A percentile compares a stretch with the other conserved stretches of the same genome.
Conservation (phyloP, 2,888 invertebrate species). For the Melinaea menophilus region DNA sequence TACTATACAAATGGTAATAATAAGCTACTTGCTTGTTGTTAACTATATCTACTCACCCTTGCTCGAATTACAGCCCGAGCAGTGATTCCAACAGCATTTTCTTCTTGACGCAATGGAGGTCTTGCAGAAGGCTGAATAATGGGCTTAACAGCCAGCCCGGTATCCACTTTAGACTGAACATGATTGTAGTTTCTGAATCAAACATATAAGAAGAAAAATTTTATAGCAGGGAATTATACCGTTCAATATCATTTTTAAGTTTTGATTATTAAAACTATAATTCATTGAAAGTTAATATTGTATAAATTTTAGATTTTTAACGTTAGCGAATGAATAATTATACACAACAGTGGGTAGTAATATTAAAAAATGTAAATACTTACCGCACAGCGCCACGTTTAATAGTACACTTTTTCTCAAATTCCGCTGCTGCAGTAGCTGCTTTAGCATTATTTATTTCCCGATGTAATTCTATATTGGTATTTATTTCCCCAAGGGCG, state of each 20-base stretch:
- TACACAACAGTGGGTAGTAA: constrained; percentile 33
- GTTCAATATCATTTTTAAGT: too few species aligned
- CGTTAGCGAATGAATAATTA: background rate
- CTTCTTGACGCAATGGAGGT: constrained; percentile 63
- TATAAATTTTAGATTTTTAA: background rate
- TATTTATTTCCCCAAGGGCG: constrained; percentile 66
- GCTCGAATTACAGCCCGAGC: constrained; percentile 50
- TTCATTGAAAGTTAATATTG: background rate
- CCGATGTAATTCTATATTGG: constrained; percentile 58
- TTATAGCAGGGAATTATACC: background rate
- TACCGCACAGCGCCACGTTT: constrained; percentile 41
- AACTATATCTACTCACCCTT: constrained; percentile 41
- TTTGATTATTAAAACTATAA: background rate
- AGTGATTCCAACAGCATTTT: constrained; percentile 63
- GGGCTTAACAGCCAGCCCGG: constrained; percentile 52
- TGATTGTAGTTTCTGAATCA: constrained; percentile 60
- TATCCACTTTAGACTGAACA: constrained; percentile 70
- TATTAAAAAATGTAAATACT: constrained; percentile 37
- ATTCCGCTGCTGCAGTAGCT: constrained; percentile 54
- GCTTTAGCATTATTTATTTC: constrained; percentile 55
- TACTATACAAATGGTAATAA: too few species aligned
- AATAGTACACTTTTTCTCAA: constrained; percentile 57
- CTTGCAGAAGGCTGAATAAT: constrained; percentile 49
- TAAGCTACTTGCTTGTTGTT: too few species aligned
- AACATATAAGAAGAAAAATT: background rate